Conservation (phyloP, 2,888 invertebrate species). For the Pristionchus exspectatus region DNA sequence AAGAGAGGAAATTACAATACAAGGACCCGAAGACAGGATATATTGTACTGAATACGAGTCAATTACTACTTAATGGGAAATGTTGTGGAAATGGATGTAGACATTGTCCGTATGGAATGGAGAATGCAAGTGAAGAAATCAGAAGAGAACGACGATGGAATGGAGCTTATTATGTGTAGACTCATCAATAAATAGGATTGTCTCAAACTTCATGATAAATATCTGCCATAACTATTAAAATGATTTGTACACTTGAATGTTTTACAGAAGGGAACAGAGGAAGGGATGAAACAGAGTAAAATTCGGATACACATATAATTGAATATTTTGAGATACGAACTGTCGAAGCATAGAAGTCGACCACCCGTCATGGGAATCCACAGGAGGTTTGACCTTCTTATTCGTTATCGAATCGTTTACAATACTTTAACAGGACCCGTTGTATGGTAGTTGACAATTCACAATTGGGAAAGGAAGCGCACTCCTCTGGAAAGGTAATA, state of each 20-base stretch:
- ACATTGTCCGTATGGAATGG: slow-evolving; percentile 77
- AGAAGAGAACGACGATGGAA: slow-evolving; percentile 71
- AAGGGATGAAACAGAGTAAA: not conserved
- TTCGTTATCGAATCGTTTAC: not conserved
- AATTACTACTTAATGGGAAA: slow-evolving; percentile 71
- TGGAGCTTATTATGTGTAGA: slow-evolving; percentile 75
- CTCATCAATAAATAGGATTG: not conserved
- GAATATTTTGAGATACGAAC: slow-evolving; percentile 71
- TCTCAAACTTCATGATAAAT: not conserved
- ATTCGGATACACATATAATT: not conserved
- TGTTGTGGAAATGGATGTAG: slow-evolving; percentile 78
- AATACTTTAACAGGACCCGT: slow-evolving; percentile 13
- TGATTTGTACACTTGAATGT: not conserved
- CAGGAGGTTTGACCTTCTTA: slow-evolving; percentile 67
- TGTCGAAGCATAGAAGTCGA: slow-evolving; percentile 75
- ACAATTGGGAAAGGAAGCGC: slow-evolving; percentile 93
- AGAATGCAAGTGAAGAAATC: slow-evolving; percentile 68
- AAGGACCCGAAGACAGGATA: slow-evolving; percentile 69
- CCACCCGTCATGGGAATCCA: slow-evolving; percentile 76
- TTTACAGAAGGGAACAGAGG: not conserved
- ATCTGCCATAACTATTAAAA: not conserved
- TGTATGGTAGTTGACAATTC: slow-evolving; percentile 94
- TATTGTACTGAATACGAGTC: slow-evolving; percentile 70
- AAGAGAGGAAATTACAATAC: slow-evolving; percentile 72
- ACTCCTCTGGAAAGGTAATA: slow-evolving; percentile 86